Conservation (phyloP, 2,888 invertebrate species). For the Epinotia nisella region DNA sequence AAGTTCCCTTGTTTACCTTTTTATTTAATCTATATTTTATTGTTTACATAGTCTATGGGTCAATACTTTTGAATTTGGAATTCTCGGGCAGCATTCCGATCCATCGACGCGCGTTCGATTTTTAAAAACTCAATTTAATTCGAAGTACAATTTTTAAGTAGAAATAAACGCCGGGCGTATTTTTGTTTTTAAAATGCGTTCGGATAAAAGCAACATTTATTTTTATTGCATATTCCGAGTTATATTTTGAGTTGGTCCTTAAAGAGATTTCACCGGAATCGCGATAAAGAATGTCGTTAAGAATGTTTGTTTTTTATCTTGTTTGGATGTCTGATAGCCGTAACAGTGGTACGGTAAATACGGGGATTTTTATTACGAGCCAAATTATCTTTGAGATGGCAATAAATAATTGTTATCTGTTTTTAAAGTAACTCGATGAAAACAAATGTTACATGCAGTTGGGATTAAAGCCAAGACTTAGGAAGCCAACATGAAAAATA, state of each 20-base stretch:
- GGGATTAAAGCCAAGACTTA: neutral
- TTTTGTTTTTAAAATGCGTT: constrained; percentile 15
- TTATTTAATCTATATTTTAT: constrained; percentile 45
- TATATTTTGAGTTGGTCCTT: constrained; percentile 37
- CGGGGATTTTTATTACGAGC: constrained; percentile 66
- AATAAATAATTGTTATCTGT: constrained; percentile 46
- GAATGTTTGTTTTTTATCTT: constrained; percentile 74
- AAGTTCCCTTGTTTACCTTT: constrained; percentile 52
- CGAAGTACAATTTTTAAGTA: neutral
- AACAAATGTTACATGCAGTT: constrained; percentile 7
- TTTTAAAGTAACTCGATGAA: constrained; percentile 31
- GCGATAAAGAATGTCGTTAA: constrained; percentile 75
- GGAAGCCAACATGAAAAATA: constrained; percentile 4
- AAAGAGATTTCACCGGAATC: constrained; percentile 61
- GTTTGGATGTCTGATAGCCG: constrained; percentile 69
- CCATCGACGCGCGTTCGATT: neutral
- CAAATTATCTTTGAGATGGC: constrained; percentile 59
- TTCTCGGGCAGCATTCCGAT: neutral
- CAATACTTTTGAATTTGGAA: constrained; percentile 17
- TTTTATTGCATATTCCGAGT: constrained; percentile 36
- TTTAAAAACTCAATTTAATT: neutral
- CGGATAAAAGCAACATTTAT: constrained; percentile 28
- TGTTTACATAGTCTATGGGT: constrained; percentile 35
- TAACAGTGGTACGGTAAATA: constrained; percentile 70
- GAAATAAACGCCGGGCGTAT: neutral